Percentiles rank a stretch among this genome's conserved stretches.
phyloP scores from a whole-genome alignment of 2,888 invertebrate genomes.

The Stenchaetothrips biformis region DNA sequence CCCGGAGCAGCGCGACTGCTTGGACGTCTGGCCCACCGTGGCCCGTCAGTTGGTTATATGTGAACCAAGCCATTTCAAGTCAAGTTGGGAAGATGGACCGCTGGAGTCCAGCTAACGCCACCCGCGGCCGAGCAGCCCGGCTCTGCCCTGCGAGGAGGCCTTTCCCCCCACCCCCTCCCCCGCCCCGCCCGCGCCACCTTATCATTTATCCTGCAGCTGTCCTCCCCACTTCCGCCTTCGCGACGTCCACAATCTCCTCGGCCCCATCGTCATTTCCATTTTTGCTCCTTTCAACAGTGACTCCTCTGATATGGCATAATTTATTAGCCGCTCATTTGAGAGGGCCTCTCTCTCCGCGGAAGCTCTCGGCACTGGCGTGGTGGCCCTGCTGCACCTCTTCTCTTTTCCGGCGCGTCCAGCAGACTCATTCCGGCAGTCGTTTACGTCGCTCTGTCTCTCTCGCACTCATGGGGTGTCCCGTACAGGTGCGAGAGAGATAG shows the following conservation, averaged over 20 bases:
- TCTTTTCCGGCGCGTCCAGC: neutral
- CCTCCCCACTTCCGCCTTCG: neutral
- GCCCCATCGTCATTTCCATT: slow-evolving; percentile 16
- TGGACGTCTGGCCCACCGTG: too few relatives aligned
- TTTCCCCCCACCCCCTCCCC: neutral
- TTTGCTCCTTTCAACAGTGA: slow-evolving; percentile 8
- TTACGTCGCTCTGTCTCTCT: too few relatives aligned
- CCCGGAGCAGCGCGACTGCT: too few relatives aligned
- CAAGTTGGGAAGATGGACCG: too few relatives aligned
- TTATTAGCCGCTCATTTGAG: slow-evolving; percentile 18
- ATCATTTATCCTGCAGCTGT: slow-evolving; percentile 21
- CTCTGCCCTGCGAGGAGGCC: too few relatives aligned
- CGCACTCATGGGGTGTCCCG: too few relatives aligned
- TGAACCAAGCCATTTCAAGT: too few relatives aligned
- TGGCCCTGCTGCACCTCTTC: neutral
- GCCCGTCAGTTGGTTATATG: too few relatives aligned
- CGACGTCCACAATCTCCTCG: neutral
- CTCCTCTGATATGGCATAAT: slow-evolving; percentile 19
- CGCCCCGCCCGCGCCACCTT: neutral
- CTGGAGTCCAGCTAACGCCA: too few relatives aligned
- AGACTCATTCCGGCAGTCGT: too few relatives aligned
- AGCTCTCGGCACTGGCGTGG: neutral
- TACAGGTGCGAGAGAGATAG: too few relatives aligned
- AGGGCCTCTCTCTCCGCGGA: neutral
- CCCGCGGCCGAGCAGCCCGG: too few relatives aligned